Conservation (phyloP, 1,140 invertebrate species). For the Zaprionus capensis region DNA sequence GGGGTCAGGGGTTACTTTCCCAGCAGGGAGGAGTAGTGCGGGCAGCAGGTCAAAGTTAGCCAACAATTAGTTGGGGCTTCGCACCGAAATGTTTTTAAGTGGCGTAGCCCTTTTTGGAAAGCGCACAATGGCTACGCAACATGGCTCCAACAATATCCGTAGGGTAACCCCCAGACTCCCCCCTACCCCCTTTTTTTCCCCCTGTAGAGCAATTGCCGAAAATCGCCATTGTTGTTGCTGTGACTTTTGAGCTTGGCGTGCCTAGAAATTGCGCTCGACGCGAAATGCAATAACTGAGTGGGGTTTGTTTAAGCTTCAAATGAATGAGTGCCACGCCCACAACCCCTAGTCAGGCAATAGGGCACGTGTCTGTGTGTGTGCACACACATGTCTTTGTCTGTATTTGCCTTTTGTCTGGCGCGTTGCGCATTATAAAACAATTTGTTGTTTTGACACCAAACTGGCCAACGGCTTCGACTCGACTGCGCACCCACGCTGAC, state of each 20-base stretch:
- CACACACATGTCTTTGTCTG: neutral
- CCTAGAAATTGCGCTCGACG: constrained; percentile 24
- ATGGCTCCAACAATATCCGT: neutral
- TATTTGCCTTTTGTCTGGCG: constrained; percentile 52
- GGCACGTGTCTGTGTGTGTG: constrained; percentile 8
- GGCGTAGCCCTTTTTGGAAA: constrained; percentile 2
- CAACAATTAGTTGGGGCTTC: constrained; percentile 57
- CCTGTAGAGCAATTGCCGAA: neutral
- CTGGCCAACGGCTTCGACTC: constrained; percentile 25
- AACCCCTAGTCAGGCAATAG: too few species aligned
- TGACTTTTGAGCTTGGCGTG: constrained; percentile 57
- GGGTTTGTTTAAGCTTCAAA: constrained; percentile 40
- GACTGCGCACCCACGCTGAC: constrained; percentile 17
- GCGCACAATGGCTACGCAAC: neutral
- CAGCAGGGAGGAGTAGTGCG: neutral
- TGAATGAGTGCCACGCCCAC: constrained; percentile 18
- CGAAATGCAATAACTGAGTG: constrained; percentile 26
- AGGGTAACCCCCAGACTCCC: neutral
- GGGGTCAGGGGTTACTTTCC: neutral
- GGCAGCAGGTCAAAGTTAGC: neutral
- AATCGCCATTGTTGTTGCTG: constrained; percentile 52
- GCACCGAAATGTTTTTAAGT: constrained; percentile 43
- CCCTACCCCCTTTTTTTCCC: too few species aligned
- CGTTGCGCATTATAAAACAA: constrained; percentile 49
- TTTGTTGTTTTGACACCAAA: constrained; percentile 52